Evolutionary conservation across 2,797 vertebrate species (phyloP).

Genomic region (Protosalanx chinensis): DNA sequence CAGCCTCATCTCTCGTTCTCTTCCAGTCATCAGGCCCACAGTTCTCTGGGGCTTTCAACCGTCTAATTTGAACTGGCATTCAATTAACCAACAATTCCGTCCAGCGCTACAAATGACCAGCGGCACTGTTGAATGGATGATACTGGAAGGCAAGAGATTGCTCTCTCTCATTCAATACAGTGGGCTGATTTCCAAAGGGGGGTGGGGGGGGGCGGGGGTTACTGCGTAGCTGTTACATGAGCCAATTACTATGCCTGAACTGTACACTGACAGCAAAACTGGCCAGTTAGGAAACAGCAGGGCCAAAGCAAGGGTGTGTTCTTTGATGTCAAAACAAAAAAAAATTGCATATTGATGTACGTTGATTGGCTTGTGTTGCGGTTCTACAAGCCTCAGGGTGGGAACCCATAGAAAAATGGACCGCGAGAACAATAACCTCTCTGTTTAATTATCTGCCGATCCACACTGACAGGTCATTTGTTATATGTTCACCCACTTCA

Average conservation of each 20-base stretch:
- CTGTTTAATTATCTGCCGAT: background rate
- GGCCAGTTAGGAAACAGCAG: background rate
- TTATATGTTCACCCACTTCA: background rate
- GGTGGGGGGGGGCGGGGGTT: background rate
- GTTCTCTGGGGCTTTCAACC: conserved; percentile 47
- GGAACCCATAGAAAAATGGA: too few relatives aligned
- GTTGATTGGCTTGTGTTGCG: background rate
- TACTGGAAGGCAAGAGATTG: background rate
- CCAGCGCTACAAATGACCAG: conserved; percentile 28
- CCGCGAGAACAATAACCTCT: background rate
- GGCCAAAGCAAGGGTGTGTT: background rate
- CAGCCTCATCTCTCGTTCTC: conserved; percentile 1
- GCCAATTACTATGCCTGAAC: background rate
- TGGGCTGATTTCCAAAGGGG: background rate
- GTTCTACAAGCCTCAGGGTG: too few relatives aligned
- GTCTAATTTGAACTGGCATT: conserved; percentile 67
- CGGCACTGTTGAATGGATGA: background rate
- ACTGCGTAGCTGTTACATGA: background rate
- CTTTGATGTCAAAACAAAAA: background rate
- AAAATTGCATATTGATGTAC: conserved; percentile 35
- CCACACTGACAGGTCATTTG: background rate
- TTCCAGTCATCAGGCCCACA: conserved; percentile 30
- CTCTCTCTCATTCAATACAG: background rate
- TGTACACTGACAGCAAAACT: background rate
- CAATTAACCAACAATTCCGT: conserved; percentile 62